Evolutionary conservation across 2,113 vertebrate genomes (phyloP).

Genomic region (Xenus cinereus): DNA sequence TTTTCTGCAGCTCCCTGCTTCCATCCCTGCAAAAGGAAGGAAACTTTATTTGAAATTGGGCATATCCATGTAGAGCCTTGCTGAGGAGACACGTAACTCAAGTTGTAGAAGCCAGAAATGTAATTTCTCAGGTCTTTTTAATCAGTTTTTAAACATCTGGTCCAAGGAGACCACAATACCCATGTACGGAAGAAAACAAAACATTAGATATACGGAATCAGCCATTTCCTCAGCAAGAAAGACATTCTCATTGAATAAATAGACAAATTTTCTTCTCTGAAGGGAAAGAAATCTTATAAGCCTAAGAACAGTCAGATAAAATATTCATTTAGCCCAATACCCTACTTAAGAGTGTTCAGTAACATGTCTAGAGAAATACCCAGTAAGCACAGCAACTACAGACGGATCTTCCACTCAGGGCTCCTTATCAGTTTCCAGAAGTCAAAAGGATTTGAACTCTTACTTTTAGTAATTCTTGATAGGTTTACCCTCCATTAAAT

Average conservation of each 20-base stretch:
- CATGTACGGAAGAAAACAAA: background rate
- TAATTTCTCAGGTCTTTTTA: background rate
- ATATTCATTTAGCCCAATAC: background rate
- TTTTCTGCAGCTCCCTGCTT: conserved; percentile 85
- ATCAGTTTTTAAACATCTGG: background rate
- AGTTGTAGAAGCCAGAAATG: background rate
- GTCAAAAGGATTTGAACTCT: background rate
- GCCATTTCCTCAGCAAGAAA: background rate
- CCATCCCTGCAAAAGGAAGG: conserved; percentile 84
- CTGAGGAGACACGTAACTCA: background rate
- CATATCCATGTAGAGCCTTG: background rate
- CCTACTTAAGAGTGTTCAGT: background rate
- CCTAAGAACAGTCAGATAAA: background rate
- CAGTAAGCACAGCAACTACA: background rate
- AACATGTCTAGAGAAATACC: background rate
- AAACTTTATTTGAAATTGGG: background rate
- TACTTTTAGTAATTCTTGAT: background rate
- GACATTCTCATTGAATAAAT: background rate
- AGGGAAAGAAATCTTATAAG: background rate
- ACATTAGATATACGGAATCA: background rate
- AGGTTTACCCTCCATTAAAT: background rate
- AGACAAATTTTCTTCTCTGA: background rate
- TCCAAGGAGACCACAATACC: background rate
- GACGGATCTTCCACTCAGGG: background rate
- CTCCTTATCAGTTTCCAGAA: background rate